Percentiles rank a stretch among this genome's conserved stretches.
Conservation (phyloP, 2,888 invertebrate genomes). For the Suillia variegata region DNA sequence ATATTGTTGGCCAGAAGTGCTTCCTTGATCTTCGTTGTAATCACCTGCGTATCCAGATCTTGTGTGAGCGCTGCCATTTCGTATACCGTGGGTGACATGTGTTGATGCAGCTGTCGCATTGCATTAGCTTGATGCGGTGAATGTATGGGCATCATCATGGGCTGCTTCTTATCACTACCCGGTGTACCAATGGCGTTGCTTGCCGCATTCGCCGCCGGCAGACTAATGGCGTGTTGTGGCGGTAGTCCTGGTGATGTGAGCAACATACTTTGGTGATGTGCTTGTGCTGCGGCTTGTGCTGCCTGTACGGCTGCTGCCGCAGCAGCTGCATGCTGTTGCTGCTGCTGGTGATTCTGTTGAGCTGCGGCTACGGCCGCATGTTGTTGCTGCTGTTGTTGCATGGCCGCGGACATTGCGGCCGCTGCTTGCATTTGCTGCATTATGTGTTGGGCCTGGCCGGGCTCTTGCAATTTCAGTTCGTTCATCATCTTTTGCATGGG, state of each 20-base stretch:
- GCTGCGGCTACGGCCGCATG: conserved; percentile 35
- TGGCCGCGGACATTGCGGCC: conserved; percentile 61
- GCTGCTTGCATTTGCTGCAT: conserved; percentile 65
- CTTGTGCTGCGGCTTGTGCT: conserved; percentile 52
- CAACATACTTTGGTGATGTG: conserved; percentile 65
- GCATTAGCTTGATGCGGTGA: conserved; percentile 72
- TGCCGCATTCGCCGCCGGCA: conserved; percentile 65
- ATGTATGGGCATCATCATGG: conserved; percentile 66
- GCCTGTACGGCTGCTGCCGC: conserved; percentile 63
- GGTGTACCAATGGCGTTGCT: background rate
- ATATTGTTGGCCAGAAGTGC: conserved; percentile 95
- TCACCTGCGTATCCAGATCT: conserved; percentile 93
- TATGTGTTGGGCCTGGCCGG: conserved; percentile 66
- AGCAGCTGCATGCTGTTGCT: conserved; percentile 48
- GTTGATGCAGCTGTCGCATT: conserved; percentile 78
- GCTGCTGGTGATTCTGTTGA: conserved; percentile 21
- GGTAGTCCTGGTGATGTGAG: conserved; percentile 78
- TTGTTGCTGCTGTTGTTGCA: conserved; percentile 53
- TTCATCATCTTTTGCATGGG: conserved; percentile 74
- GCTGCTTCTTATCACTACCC: conserved; percentile 63
- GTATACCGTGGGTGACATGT: conserved; percentile 93
- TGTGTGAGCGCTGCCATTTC: conserved; percentile 97
- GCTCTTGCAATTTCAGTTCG: conserved; percentile 76
- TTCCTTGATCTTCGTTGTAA: conserved; percentile 96
- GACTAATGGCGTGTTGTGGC: conserved; percentile 73